Percentiles rank a stretch among this genome's conserved stretches.
Evolutionary conservation across 2,113 vertebrate genomes (phyloP).

Genomic region (Misgurnus mizolepis): DNA sequence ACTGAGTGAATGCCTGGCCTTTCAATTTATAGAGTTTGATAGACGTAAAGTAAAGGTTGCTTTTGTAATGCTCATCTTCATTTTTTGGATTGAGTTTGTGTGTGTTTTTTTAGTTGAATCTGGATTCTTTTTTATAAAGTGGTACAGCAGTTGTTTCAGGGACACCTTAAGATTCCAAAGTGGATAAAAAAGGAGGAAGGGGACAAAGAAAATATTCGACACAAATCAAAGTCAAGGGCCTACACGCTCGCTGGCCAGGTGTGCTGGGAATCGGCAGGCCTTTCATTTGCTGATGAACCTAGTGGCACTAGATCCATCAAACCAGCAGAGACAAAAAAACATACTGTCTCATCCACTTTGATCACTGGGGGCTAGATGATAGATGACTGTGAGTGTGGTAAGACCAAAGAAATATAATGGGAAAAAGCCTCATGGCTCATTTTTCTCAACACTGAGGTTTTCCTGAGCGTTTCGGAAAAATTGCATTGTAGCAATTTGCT

Average conservation of each 20-base stretch:
- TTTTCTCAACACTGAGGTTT: neutral
- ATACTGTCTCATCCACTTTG: conserved; percentile 32
- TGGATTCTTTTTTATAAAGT: neutral
- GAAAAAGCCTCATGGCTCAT: conserved; percentile 16
- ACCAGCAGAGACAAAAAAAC: neutral
- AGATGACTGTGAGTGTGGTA: conserved; percentile 31
- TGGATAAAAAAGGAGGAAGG: neutral
- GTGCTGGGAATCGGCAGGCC: conserved; percentile 7
- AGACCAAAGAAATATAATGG: conserved; percentile 38
- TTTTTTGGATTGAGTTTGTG: conserved; percentile 6
- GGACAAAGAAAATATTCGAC: neutral
- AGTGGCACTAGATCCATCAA: conserved; percentile 34
- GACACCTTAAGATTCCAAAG: neutral
- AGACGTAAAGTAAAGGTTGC: neutral
- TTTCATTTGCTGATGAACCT: conserved; percentile 45
- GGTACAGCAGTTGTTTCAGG: neutral
- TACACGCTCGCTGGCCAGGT: conserved; percentile 1
- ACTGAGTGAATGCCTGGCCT: conserved; percentile 28
- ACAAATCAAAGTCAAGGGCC: conserved; percentile 40
- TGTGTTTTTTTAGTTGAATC: neutral
- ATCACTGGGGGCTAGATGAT: conserved; percentile 32
- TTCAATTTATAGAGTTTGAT: conserved; percentile 13
- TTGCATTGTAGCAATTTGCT: neutral
- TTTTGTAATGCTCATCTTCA: neutral
- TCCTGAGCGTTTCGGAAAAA: neutral